Percentiles rank a stretch among this genome's conserved stretches.
Conservation (phyloP, 2,113 vertebrate genomes). For the Hippolais icterina region DNA sequence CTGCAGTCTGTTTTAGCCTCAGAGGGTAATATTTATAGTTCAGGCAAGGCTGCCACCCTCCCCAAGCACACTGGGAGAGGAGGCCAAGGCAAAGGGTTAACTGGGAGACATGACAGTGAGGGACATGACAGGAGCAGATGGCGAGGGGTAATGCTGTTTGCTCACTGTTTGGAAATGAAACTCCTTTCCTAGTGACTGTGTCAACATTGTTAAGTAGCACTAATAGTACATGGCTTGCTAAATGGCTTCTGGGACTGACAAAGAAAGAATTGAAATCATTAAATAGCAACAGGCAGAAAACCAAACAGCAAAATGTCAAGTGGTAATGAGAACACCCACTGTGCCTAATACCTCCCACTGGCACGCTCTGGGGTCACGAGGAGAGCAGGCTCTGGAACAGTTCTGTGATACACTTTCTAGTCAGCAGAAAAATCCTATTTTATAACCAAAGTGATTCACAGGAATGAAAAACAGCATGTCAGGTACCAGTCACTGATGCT, state of each 20-base stretch:
- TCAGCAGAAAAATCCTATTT: not conserved
- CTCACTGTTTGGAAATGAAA: not conserved
- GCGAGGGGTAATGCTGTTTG: not conserved
- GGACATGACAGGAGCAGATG: not conserved
- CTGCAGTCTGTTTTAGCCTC: not conserved
- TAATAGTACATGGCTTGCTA: not conserved
- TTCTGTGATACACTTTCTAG: not conserved
- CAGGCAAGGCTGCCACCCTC: not conserved
- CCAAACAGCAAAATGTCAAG: conserved; percentile 38
- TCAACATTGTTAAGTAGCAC: not conserved
- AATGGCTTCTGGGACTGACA: not conserved
- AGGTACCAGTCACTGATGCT: not conserved
- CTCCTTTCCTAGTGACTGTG: not conserved
- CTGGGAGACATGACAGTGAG: not conserved
- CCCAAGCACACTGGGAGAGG: fast-evolving
- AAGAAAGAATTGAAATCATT: not conserved
- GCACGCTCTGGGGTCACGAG: not conserved
- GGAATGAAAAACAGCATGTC: not conserved
- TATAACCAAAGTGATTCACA: not conserved
- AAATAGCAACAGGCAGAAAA: conserved; percentile 43
- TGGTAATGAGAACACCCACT: conserved; percentile 34
- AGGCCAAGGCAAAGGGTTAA: not conserved
- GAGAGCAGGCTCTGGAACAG: not conserved
- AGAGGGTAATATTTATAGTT: not conserved
- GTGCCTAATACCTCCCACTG: not conserved